phyloP scores from a whole-genome alignment of 2,113 vertebrate genomes.

The Rhabdomys dilectus region DNA sequence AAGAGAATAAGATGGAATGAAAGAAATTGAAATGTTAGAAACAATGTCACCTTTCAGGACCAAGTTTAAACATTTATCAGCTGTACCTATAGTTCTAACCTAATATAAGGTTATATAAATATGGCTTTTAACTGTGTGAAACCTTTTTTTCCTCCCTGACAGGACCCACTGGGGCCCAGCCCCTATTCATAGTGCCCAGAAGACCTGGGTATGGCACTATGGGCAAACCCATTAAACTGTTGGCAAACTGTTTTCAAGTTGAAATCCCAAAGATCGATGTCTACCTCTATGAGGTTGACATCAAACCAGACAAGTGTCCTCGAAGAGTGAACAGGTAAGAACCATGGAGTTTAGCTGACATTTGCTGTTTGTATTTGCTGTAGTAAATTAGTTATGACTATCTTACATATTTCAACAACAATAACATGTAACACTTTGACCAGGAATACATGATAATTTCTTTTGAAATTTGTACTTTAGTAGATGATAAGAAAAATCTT shows the following conservation, averaged over 20 bases:
- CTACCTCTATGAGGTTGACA: slow-evolving; percentile 99
- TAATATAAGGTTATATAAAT: slow-evolving; percentile 39
- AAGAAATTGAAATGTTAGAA: slow-evolving; percentile 33
- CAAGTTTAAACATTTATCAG: slow-evolving; percentile 17
- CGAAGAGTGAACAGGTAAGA: slow-evolving; percentile 98
- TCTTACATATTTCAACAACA: slow-evolving; percentile 44
- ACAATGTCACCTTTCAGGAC: neutral
- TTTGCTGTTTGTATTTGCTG: slow-evolving; percentile 60
- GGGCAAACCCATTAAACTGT: slow-evolving; percentile 99
- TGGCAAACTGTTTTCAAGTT: slow-evolving; percentile 99
- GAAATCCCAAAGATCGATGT: slow-evolving; percentile 99
- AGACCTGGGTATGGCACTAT: slow-evolving; percentile 99
- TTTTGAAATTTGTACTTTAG: slow-evolving; percentile 62
- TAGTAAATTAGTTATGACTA: slow-evolving; percentile 51
- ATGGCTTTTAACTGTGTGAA: slow-evolving; percentile 44
- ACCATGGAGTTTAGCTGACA: neutral
- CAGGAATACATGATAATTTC: slow-evolving; percentile 22
- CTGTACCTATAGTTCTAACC: slow-evolving; percentile 24
- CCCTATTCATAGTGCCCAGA: slow-evolving; percentile 98
- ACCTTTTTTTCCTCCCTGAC: neutral
- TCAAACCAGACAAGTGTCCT: slow-evolving; percentile 99
- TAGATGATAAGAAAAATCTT: slow-evolving; percentile 18
- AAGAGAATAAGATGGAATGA: neutral
- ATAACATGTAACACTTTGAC: slow-evolving; percentile 39
- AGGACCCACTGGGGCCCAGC: slow-evolving; percentile 99